Conservation (phyloP, 2,797 vertebrate species). For the Danio choprae region DNA sequence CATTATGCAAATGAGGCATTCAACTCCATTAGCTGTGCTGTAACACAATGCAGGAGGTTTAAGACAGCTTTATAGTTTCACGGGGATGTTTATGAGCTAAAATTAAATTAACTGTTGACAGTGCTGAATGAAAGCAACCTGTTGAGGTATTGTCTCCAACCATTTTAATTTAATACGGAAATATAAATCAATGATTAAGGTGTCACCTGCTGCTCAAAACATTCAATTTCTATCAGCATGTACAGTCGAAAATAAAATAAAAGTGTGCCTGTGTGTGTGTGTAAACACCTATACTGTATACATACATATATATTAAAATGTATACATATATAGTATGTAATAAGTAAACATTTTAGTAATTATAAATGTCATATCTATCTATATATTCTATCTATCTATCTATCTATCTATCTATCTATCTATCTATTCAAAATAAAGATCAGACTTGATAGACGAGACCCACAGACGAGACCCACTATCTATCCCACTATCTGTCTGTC, state of each 20-base stretch:
- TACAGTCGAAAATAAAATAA: neutral
- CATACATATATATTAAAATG: neutral
- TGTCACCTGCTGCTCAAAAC: constrained; percentile 15
- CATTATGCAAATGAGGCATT: constrained; percentile 82
- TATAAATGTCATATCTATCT: too few relatives aligned
- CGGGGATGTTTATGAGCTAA: constrained; percentile 30
- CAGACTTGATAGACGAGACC: too few relatives aligned
- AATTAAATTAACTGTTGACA: constrained; percentile 50
- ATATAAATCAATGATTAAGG: constrained; percentile 28
- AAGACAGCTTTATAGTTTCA: constrained; percentile 68
- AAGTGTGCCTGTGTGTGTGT: neutral
- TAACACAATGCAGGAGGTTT: constrained; percentile 70
- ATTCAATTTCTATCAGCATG: neutral
- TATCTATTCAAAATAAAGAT: too few relatives aligned
- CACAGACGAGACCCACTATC: too few relatives aligned
- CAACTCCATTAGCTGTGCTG: constrained; percentile 73
- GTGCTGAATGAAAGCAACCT: constrained; percentile 24
- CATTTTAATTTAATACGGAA: constrained; percentile 3
- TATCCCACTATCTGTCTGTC: too few relatives aligned
- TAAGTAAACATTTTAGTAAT: too few relatives aligned
- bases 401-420: too few relatives aligned
- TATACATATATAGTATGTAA: too few relatives aligned
- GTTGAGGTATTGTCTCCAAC: constrained; percentile 8
- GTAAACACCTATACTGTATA: too few relatives aligned
- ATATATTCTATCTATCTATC: too few relatives aligned